These are phyloP conservation scores for Chrysomela aeneicollis DNA, from an alignment of 2,888 invertebrate genomes.

Conservation along the genomic window DNA sequence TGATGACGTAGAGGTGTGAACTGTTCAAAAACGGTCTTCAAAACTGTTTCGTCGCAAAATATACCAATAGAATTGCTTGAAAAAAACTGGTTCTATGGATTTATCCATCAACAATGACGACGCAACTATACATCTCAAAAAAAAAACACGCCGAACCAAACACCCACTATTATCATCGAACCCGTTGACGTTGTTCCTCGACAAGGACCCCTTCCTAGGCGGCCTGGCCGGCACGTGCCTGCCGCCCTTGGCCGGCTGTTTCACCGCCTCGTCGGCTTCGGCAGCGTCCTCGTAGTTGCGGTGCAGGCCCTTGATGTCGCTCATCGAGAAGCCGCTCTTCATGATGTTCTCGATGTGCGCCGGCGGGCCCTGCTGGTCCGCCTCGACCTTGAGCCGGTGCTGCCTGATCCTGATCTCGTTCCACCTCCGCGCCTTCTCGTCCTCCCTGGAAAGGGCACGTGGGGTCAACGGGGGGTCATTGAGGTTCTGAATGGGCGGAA, in stretches of 20 bases:
- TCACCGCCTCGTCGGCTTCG: conserved; percentile 74
- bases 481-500: too few relatives aligned
- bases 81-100: too few relatives aligned
- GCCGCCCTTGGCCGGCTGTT: conserved; percentile 60
- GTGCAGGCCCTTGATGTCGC: conserved; percentile 89
- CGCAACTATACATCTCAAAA: too few relatives aligned
- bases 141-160: too few relatives aligned
- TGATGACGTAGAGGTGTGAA: too few relatives aligned
- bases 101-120: too few relatives aligned
- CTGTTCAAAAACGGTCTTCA: too few relatives aligned
- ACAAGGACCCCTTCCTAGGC: conserved; percentile 78
- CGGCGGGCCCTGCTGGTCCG: conserved; percentile 69
- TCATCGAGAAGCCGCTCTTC: conserved; percentile 90
- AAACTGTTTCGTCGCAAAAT: too few relatives aligned
- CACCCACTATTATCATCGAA: conserved; percentile 54
- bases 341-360: conserved; percentile 91
- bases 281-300: conserved; percentile 86
- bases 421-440: conserved; percentile 86
- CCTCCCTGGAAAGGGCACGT: conserved; percentile 67
- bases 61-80: too few relatives aligned
- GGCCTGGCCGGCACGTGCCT: conserved; percentile 70
- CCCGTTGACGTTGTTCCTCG: conserved; percentile 63
- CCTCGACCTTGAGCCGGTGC: conserved; percentile 79
- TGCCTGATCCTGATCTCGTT: conserved; percentile 89
- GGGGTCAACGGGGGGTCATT: too few relatives aligned